Evolutionary conservation across 2,888 invertebrate genomes (phyloP).

Genomic region (Cordilura impudica): DNA sequence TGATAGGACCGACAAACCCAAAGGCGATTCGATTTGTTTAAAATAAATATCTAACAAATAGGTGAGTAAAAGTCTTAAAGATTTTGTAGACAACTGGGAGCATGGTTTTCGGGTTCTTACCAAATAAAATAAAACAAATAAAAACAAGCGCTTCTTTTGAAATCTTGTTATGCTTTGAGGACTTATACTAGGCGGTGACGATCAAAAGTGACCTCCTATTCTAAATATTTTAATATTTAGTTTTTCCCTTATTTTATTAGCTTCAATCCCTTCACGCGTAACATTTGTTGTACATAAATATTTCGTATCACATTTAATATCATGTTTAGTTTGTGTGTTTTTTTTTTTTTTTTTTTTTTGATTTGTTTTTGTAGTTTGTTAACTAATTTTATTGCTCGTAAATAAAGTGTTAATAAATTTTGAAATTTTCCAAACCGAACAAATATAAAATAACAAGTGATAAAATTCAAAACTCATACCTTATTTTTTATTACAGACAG

Average conservation of each 20-base stretch:
- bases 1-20: conserved; percentile 45
- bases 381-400: conserved; percentile 55
- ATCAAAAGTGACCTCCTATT: conserved; percentile 35
- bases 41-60: neutral
- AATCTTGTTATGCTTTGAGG: conserved; percentile 7
- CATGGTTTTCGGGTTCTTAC: neutral
- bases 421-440: conserved; percentile 3
- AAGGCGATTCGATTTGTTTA: neutral
- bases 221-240: conserved; percentile 8
- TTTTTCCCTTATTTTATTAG: neutral
- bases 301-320: conserved; percentile 42
- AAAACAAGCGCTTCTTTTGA: conserved; percentile 30
- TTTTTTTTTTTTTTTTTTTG: conserved; percentile 7
- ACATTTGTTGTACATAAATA: conserved; percentile 7
- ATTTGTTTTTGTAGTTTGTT: conserved; percentile 22
- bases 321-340: neutral
- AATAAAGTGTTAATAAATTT: conserved; percentile 59
- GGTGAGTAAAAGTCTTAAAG: neutral
- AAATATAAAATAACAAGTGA: conserved; percentile 32
- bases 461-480: conserved; percentile 38
- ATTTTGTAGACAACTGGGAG: conserved; percentile 39
- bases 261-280: neutral
- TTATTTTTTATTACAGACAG: conserved; percentile 30
- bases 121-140: no score
- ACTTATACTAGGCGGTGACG: neutral